phyloP scores from a whole-genome alignment of 2,888 invertebrate genomes.

The Agrochola lota region DNA sequence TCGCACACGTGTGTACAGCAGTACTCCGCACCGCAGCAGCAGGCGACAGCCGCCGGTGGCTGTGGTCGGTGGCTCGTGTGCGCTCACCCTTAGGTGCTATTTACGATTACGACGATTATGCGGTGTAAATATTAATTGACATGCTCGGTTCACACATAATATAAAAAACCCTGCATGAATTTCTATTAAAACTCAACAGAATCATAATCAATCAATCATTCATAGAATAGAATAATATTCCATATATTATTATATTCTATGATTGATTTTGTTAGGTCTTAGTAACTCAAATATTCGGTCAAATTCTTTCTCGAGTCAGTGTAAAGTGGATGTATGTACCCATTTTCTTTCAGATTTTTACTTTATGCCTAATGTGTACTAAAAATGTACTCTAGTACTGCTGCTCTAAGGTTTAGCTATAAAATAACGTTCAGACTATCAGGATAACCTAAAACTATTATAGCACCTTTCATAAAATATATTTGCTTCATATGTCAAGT shows the following conservation, averaged over 20 bases:
- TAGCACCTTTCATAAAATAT: conserved; percentile 53
- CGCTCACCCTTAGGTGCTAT: not conserved
- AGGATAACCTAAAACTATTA: conserved; percentile 21
- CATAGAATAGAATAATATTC: no score
- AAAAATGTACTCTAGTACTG: conserved; percentile 32
- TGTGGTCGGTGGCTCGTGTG: no score
- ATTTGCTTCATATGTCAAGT: conserved; percentile 16
- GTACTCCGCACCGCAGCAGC: no score
- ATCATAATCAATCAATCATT: not conserved
- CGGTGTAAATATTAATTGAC: not conserved
- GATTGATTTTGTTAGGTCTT: not conserved
- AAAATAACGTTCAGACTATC: conserved; percentile 44
- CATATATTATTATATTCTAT: no score
- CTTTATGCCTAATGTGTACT: not conserved
- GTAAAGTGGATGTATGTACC: not conserved
- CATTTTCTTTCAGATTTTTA: not conserved
- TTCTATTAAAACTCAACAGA: not conserved
- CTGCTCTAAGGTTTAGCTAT: conserved; percentile 25
- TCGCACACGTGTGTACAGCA: no score
- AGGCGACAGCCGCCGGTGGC: not conserved
- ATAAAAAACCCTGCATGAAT: not conserved
- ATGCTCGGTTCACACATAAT: not conserved
- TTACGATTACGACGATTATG: not conserved
- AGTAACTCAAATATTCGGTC: not conserved
- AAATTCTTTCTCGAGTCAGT: not conserved